Evolutionary conservation across 2,113 vertebrate genomes (phyloP).

Genomic region (Hepsetus odoe): DNA sequence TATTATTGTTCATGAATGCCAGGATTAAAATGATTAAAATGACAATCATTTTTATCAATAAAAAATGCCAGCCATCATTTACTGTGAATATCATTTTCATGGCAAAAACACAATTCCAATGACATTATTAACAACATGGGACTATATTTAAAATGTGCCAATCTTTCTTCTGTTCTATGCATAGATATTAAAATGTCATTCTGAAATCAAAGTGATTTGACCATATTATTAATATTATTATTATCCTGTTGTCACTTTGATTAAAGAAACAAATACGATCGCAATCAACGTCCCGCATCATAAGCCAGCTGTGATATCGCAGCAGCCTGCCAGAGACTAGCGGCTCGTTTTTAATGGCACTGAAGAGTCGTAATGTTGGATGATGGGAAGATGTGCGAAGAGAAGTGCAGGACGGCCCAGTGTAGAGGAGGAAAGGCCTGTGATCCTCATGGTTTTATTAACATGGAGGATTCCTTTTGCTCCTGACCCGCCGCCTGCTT

Average conservation of each 20-base stretch:
- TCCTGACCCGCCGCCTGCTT: constrained; percentile 65
- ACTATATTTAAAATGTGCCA: constrained; percentile 79
- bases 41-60: constrained; percentile 71
- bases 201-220: constrained; percentile 73
- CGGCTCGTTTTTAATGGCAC: not conserved
- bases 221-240: constrained; percentile 70
- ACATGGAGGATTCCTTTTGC: constrained; percentile 79
- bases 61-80: constrained; percentile 67
- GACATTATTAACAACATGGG: constrained; percentile 65
- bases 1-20: constrained; percentile 34
- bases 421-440: constrained; percentile 64
- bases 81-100: constrained; percentile 72
- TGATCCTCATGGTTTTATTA: constrained; percentile 78
- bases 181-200: constrained; percentile 78
- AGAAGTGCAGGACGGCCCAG: not conserved
- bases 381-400: not conserved
- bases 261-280: constrained; percentile 74
- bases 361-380: not conserved
- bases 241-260: constrained; percentile 69
- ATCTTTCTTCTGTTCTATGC: constrained; percentile 65
- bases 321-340: not conserved
- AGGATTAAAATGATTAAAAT: constrained; percentile 59
- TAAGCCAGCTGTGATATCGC: constrained; percentile 47
- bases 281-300: constrained; percentile 63
- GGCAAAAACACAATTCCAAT: constrained; percentile 63